These are phyloP conservation scores for Catocala fraxini DNA, from an alignment of 2,888 invertebrate species.

Conservation along the genomic window DNA sequence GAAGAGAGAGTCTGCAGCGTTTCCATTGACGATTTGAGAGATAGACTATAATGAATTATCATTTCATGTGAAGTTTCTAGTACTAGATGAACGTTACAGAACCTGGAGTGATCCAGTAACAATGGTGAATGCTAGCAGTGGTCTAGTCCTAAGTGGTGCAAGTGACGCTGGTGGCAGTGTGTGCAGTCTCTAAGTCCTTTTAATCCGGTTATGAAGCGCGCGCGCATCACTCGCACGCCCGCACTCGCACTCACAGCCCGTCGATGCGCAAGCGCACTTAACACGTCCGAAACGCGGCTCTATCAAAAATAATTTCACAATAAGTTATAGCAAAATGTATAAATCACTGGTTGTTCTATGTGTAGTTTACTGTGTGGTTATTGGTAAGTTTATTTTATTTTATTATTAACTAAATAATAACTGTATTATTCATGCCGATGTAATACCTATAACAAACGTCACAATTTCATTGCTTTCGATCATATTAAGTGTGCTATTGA, in stretches of 20 bases:
- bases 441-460: background rate
- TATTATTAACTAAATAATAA: background rate
- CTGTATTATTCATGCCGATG: background rate
- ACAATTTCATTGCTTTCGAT: background rate
- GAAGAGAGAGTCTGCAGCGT: too few relatives aligned
- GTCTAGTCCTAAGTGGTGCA: constrained; percentile 36
- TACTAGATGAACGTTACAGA: constrained; percentile 24
- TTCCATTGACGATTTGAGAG: too few relatives aligned
- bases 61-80: too few relatives aligned
- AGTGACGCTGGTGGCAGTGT: constrained; percentile 55
- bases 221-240: constrained; percentile 76
- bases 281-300: constrained; percentile 41
- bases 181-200: constrained; percentile 66
- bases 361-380: constrained; percentile 74
- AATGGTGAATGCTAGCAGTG: constrained; percentile 22
- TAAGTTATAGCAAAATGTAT: constrained; percentile 65
- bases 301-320: constrained; percentile 38
- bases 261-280: constrained; percentile 45
- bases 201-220: constrained; percentile 74
- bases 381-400: constrained; percentile 68
- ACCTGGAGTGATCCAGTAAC: constrained; percentile 33
- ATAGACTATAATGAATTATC: too few relatives aligned
- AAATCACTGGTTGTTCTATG: constrained; percentile 74
- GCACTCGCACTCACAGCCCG: constrained; percentile 68
- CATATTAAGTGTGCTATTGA: background rate